Evolutionary conservation across 2,888 invertebrate genomes (phyloP).

Genomic region (Diogma glabrata): DNA sequence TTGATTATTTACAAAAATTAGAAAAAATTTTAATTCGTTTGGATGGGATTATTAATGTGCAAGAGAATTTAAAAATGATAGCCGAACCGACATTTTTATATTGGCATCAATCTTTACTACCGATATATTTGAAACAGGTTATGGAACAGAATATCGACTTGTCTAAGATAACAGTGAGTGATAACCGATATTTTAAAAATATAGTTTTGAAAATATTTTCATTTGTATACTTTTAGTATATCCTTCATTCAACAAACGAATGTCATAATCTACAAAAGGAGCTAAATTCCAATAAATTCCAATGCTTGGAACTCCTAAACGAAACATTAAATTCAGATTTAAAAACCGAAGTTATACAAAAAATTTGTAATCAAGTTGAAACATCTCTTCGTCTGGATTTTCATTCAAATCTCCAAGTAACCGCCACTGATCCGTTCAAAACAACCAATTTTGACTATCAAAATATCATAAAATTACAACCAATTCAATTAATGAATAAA

Average conservation of each 20-base stretch:
- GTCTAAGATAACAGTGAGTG: slow-evolving; percentile 43
- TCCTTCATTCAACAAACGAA: slow-evolving; percentile 39
- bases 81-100: slow-evolving; percentile 68
- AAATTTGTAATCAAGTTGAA: slow-evolving; percentile 78
- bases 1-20: slow-evolving; percentile 51
- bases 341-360: slow-evolving; percentile 40
- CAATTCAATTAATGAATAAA: slow-evolving; percentile 42
- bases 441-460: slow-evolving; percentile 44
- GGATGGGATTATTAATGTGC: slow-evolving; percentile 48
- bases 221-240: slow-evolving; percentile 35
- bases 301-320: background rate
- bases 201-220: no score
- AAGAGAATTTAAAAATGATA: slow-evolving; percentile 43
- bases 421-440: slow-evolving; percentile 60
- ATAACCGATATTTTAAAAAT: slow-evolving; percentile 15
- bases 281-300: slow-evolving; percentile 19
- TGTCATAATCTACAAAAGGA: slow-evolving; percentile 25
- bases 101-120: slow-evolving; percentile 69
- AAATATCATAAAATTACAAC: slow-evolving; percentile 45
- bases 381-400: slow-evolving; percentile 85
- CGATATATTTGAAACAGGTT: slow-evolving; percentile 63
- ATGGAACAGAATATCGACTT: slow-evolving; percentile 55
- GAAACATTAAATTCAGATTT: background rate
- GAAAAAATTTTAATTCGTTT: slow-evolving; percentile 51
- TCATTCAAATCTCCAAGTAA: slow-evolving; percentile 77